Percentiles rank a stretch among this genome's conserved stretches.
Conservation (phyloP, 2,797 vertebrate species). For the Coilia nasus region DNA sequence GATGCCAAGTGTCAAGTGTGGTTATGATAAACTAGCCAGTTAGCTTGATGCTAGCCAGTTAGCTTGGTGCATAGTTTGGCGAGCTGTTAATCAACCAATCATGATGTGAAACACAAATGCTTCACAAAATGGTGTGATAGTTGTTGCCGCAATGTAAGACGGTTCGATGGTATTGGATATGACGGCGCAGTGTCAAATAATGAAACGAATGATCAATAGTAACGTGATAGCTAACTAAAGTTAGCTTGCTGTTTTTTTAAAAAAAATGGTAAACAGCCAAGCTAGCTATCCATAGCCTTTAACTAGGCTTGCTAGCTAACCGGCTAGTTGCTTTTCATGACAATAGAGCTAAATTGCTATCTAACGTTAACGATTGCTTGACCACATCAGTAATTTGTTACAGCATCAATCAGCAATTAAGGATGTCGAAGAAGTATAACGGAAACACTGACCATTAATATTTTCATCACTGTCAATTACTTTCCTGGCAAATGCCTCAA, state of each 20-base stretch:
- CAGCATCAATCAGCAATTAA: conserved; percentile 35
- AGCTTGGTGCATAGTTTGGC: neutral
- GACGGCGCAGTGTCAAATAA: neutral
- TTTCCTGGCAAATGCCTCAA: neutral
- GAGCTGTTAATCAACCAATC: conserved; percentile 17
- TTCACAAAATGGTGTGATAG: neutral
- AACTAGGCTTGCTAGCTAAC: conserved; percentile 19
- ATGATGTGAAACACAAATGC: neutral
- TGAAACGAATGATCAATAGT: neutral
- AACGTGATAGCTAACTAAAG: neutral
- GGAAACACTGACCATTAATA: neutral
- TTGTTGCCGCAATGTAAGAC: neutral
- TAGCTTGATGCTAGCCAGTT: neutral
- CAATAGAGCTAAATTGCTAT: conserved; percentile 33
- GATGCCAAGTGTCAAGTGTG: neutral
- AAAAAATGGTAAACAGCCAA: conserved; percentile 1
- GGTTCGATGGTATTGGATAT: neutral
- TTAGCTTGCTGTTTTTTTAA: conserved; percentile 6
- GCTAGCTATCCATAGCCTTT: neutral
- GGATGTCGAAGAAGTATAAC: neutral
- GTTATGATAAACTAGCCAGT: neutral
- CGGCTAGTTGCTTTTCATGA: neutral
- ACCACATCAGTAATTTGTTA: conserved; percentile 25
- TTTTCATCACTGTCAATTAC: neutral
- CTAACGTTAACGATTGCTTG: conserved; percentile 1